Base-by-base conservation (phyloP, 2,113 vertebrate genomes). In the Micronycteris hirsuta region DNA sequence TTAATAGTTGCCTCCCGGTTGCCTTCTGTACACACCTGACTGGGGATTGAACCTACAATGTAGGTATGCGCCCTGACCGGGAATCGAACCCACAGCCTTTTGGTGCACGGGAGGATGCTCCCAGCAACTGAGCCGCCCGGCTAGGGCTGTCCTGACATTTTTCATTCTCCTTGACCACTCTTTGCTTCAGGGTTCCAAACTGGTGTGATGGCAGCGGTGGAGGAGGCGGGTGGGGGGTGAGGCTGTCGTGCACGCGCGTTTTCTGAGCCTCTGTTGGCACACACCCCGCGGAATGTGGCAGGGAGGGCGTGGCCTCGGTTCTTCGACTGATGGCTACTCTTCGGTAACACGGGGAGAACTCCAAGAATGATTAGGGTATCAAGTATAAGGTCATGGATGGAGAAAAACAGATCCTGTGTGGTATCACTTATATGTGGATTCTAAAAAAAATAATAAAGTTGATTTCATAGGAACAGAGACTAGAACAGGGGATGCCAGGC, bases 171-270 rank as follows among this genome's bases (percentile, higher is more conserved):
- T 5, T 43, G 54, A 84, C 26, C 70, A 6, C 24, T 24, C 54
- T 84, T 67, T 77, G 56, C 73, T 65, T 17, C 28, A 22, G n/a
- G 58, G 33, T 41, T 85, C 38, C 41, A 61, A 5, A 31, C 16
- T 2, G 7, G 24, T 33, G 24, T 58, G 74, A 47, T 14, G 52
- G 6, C 3, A 3, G 7, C 41, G 54, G 45, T 17, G 14, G 67
- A 22, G 14, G 36, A 33, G 16, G 36, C 36, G 26, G 54, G n/a
- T 28, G 4, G 11, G 20, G 68, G 56, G 49, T 88, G 33, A 93
- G 43, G 70, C 4, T 36, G 45, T 22, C 1, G 0, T 0, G 38
- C 7, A 19, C 26, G 20, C 22, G 5, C 0, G 2, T 22, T 67
- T 83, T 63, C 31, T n/a, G 61, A 52, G 15, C 28, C 5, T 11